A percentile compares a stretch with the other conserved stretches of the same genome.
Evolutionary conservation across 2,888 invertebrate species (phyloP).

Genomic region (Horisme vitalbata): DNA sequence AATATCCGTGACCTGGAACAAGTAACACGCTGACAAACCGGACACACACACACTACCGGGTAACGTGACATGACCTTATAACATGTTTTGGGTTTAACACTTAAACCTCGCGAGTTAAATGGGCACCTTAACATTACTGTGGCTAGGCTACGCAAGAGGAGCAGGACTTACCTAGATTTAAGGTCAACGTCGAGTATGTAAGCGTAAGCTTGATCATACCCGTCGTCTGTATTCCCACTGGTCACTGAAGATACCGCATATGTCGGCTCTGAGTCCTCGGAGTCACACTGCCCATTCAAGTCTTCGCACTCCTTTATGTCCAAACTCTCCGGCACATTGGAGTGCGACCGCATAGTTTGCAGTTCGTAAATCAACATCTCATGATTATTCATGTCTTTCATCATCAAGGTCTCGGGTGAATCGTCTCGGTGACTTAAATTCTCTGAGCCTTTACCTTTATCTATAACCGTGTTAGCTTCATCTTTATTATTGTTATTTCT

Average conservation of each 20-base stretch:
- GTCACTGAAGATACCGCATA: constrained; percentile 67
- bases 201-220: constrained; percentile 69
- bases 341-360: constrained; percentile 84
- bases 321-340: constrained; percentile 60
- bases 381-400: constrained; percentile 83
- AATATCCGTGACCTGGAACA: constrained; percentile 31
- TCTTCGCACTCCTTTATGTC: constrained; percentile 50
- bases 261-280: constrained; percentile 69
- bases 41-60: constrained; percentile 35
- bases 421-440: constrained; percentile 55
- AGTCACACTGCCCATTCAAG: constrained; percentile 62
- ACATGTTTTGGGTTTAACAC: constrained; percentile 22
- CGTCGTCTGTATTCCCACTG: constrained; percentile 67
- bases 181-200: constrained; percentile 76
- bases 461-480: constrained; percentile 72
- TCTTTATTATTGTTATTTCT: constrained; percentile 76
- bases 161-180: constrained; percentile 69
- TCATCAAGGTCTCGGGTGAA: constrained; percentile 57
- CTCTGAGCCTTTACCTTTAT: constrained; percentile 70
- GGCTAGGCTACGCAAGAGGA: neutral
- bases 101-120: neutral
- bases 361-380: constrained; percentile 88
- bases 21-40: constrained; percentile 15
- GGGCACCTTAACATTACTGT: neutral
- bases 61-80: constrained; percentile 39